Evolutionary conservation across 2,888 invertebrate genomes (phyloP).

Genomic region (Acleris literana): DNA sequence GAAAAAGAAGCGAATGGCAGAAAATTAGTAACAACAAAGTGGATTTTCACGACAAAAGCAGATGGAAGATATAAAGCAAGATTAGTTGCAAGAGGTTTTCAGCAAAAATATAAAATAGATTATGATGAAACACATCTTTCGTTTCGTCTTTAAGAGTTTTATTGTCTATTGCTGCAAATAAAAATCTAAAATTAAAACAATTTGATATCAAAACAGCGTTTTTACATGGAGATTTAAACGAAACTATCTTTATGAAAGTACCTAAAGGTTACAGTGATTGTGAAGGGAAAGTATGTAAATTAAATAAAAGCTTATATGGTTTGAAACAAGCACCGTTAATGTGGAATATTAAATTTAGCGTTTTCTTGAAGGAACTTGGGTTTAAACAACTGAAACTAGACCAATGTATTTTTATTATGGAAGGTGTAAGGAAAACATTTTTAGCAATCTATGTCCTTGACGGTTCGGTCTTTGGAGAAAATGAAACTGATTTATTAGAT

Average conservation of each 20-base stretch:
- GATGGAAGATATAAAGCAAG: too few relatives aligned
- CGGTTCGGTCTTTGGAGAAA: too few relatives aligned
- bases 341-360: constrained; percentile 21
- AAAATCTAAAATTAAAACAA: constrained; percentile 3
- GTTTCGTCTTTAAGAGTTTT: constrained; percentile 9
- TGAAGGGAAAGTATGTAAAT: constrained; percentile 1
- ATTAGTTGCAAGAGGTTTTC: too few relatives aligned
- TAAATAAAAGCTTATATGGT: constrained; percentile 10
- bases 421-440: too few relatives aligned
- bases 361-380: constrained; percentile 6
- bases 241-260: constrained; percentile 15
- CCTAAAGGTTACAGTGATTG: constrained; percentile 9
- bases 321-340: constrained; percentile 22
- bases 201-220: constrained; percentile 20
- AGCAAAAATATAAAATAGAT: constrained; percentile 24
- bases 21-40: too few relatives aligned
- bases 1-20: too few relatives aligned
- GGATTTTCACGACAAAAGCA: too few relatives aligned
- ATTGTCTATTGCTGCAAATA: constrained; percentile 13
- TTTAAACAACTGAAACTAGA: constrained; percentile 15
- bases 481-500: too few relatives aligned
- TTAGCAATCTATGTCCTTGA: too few relatives aligned
- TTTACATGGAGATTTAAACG: constrained; percentile 12
- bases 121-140: constrained; percentile 18
- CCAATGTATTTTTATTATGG: not conserved